Conservation (phyloP, 2,888 invertebrate species). For the Stenolophus ochropezus region DNA sequence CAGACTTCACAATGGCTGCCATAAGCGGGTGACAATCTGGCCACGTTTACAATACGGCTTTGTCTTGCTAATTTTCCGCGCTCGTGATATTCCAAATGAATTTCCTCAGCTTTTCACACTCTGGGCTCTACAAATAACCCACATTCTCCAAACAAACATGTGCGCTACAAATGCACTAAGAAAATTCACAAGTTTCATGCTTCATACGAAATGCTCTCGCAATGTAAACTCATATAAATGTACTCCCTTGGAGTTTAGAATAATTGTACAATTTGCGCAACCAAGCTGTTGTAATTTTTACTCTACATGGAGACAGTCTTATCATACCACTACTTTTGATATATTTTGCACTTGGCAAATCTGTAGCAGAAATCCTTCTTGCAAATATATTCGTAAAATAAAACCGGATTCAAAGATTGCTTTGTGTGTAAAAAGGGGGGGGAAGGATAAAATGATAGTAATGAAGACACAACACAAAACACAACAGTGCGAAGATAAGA, state of each 20-base stretch:
- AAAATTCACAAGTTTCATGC: not conserved
- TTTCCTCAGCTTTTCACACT: not conserved
- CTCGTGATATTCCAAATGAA: not conserved
- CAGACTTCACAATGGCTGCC: not conserved
- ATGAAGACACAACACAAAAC: too few species aligned
- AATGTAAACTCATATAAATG: not conserved
- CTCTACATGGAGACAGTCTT: too few species aligned
- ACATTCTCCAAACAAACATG: not conserved
- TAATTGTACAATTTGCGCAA: not conserved
- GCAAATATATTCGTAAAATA: too few species aligned
- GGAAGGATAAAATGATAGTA: too few species aligned
- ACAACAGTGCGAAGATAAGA: too few species aligned
- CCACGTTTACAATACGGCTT: slow-evolving; percentile 38
- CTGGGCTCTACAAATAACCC: not conserved
- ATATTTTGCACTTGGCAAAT: not conserved
- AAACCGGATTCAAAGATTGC: too few species aligned
- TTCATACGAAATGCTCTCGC: not conserved
- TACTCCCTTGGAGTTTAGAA: not conserved
- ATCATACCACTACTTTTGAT: not conserved
- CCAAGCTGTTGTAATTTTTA: not conserved
- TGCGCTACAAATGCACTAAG: not conserved
- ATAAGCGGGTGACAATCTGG: slow-evolving; percentile 45
- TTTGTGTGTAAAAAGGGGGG: too few species aligned
- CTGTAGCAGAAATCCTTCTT: not conserved
- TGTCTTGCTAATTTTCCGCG: slow-evolving; percentile 19